Evolutionary conservation across 2,797 vertebrate species (phyloP), one percentile per base, ranked within the genome.

Genomic region (Ctenosaura bakeri): DNA sequence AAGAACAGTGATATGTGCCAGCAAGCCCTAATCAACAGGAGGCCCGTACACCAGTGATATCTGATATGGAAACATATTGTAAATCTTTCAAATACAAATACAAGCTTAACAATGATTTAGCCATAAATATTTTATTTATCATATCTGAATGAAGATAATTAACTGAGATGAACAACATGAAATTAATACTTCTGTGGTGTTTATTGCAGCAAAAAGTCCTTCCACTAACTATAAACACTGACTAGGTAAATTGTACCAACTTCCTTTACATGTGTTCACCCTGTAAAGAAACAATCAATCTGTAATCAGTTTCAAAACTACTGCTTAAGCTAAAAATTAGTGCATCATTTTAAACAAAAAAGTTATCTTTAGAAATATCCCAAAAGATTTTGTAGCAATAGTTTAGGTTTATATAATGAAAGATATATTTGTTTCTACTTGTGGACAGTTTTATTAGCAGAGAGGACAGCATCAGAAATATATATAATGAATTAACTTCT

Each of bases 31-130:
- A 20, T 91, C 62, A 54, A 35, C 88, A 1, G 1, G 89, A n/a
- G 66, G 89, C 9, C 20, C 90, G 81, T 92, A 29, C 89, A 85
- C 89, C 89, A 90, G 84, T 92, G 42, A 66, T 24, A 1, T 73
- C 62, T 0, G 0, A 89, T 69, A 89, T 18, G 16, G 59, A 59
- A 78, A 32, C 38, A 88, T 20, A 83, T 59, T 91, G 85, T 85
- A 0, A 87, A 52, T 88, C 79, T 10, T 84, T 90, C 80, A 84
- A 91, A 80, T 54, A 62, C 32, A 94, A 87, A n/a, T 59, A 62
- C 12, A 42, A 42, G 14, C 16, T 85, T 56, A 79, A 78, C 46
- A 73, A 22, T 32, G 26, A 83, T 73, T 76, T 74, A 46, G 16
- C 24, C 59, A 84, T 56, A 69, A 90, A 71, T 80, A 79, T 85